Evolutionary conservation across 1,140 invertebrate species (phyloP).

Genomic region (Drosophila sechellia): DNA sequence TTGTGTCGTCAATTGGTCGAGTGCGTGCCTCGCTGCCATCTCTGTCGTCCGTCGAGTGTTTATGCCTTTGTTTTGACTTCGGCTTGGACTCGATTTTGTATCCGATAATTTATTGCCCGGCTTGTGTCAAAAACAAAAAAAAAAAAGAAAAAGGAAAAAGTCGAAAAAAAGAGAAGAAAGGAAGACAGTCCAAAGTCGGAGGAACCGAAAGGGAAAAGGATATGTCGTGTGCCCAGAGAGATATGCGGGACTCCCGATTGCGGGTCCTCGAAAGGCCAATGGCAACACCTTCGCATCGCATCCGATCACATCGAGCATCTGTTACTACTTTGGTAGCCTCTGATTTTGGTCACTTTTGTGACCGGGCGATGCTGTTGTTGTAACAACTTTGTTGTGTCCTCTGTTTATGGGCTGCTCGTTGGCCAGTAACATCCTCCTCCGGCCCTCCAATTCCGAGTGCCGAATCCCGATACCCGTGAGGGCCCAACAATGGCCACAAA

Average conservation of each 20-base stretch:
- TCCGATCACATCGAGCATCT: conserved; percentile 29
- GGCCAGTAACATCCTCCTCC: not conserved
- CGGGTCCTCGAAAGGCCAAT: conserved; percentile 44
- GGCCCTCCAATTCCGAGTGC: not conserved
- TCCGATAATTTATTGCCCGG: conserved; percentile 77
- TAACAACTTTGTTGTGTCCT: conserved; percentile 70
- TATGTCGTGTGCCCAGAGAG: conserved; percentile 54
- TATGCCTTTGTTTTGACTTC: conserved; percentile 70
- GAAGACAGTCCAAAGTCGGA: conserved; percentile 7
- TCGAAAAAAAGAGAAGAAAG: not conserved
- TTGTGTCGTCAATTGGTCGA: conserved; percentile 75
- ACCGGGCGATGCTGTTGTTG: conserved; percentile 43
- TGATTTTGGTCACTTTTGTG: conserved; percentile 70
- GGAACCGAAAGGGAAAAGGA: conserved; percentile 40
- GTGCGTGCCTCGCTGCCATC: conserved; percentile 68
- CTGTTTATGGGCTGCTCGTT: conserved; percentile 39
- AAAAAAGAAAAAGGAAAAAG: not conserved
- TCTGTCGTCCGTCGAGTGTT: conserved; percentile 58
- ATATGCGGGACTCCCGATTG: conserved; percentile 54
- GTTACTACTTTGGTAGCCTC: conserved; percentile 65
- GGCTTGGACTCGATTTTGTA: conserved; percentile 33
- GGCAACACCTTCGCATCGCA: conserved; percentile 55
- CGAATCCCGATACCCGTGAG: conserved; percentile 7
- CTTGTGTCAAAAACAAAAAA: conserved; percentile 66
- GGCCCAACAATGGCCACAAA: conserved; percentile 67